phyloP scores from a whole-genome alignment of 2,797 vertebrate genomes.

The Microctenopoma stevenorrisi region DNA sequence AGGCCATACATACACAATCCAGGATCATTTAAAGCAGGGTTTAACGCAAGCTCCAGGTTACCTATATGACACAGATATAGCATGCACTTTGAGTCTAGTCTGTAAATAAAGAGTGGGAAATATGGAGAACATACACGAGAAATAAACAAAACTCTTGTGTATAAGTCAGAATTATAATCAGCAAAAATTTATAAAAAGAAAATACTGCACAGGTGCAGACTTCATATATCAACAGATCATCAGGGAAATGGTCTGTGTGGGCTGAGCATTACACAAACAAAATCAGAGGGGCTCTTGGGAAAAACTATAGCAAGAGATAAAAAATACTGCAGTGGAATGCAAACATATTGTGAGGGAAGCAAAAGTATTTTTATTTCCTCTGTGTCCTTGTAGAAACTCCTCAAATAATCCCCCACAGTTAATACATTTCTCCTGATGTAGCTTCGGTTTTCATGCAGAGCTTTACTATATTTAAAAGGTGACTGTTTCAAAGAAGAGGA shows the following conservation, averaged over 20 bases:
- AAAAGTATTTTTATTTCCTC: constrained; percentile 39
- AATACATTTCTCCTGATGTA: not conserved
- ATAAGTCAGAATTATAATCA: not conserved
- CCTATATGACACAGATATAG: not conserved
- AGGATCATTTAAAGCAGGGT: not conserved
- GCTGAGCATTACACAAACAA: not conserved
- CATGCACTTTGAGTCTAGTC: not conserved
- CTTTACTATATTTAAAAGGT: constrained; percentile 2
- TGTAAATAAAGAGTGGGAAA: not conserved
- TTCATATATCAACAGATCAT: not conserved
- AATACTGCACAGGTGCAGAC: no score
- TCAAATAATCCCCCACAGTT: constrained; percentile 11
- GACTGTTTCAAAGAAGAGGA: constrained; percentile 34
- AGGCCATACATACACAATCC: not conserved
- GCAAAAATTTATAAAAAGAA: not conserved
- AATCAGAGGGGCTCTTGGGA: not conserved
- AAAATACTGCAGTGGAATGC: constrained; percentile 19
- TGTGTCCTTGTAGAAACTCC: constrained; percentile 10
- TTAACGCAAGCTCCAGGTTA: not conserved
- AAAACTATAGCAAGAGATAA: constrained; percentile 9
- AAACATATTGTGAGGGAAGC: constrained; percentile 25
- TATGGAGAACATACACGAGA: not conserved
- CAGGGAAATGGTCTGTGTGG: constrained; percentile 12
- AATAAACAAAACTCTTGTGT: not conserved
- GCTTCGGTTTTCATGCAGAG: constrained; percentile 4